Percentiles rank a stretch among this genome's conserved stretches.
phyloP scores from a whole-genome alignment of 2,797 vertebrate genomes.

The Lophotriccus pileatus region DNA sequence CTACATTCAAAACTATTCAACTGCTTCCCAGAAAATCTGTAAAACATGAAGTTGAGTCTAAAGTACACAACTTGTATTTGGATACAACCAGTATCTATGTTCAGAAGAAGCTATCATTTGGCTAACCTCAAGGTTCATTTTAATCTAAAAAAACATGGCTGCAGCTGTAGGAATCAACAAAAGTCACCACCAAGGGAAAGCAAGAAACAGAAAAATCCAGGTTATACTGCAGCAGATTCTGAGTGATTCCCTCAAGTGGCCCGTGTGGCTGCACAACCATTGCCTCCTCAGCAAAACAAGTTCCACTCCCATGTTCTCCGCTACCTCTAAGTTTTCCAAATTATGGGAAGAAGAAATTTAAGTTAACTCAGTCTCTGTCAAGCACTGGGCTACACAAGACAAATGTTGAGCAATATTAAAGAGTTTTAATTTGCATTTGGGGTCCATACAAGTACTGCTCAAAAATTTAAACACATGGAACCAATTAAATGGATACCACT shows the following conservation, averaged over 20 bases:
- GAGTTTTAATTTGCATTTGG: not conserved
- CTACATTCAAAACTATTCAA: not conserved
- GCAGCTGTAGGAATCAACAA: not conserved
- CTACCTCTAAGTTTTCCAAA: not conserved
- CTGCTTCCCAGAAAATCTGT: not conserved
- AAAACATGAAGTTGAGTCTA: not conserved
- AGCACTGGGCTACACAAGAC: not conserved
- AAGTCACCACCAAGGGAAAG: not conserved
- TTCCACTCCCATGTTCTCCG: not conserved
- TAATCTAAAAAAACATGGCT: not conserved
- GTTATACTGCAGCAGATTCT: not conserved
- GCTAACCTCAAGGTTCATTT: conserved; percentile 1
- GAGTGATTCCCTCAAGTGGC: not conserved
- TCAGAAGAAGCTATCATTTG: not conserved
- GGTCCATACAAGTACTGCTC: not conserved
- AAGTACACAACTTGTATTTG: not conserved
- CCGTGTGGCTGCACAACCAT: not conserved
- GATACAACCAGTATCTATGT: not conserved
- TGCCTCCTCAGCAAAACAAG: not conserved
- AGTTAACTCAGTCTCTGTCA: not conserved
- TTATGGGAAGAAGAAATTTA: not conserved
- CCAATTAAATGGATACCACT: not conserved
- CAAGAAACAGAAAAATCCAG: not conserved
- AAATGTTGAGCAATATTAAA: not conserved
- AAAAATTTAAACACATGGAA: not conserved